Percentiles rank a stretch among this genome's conserved stretches.
Conservation (phyloP, 2,888 invertebrate genomes). For the Hyles lineata region DNA sequence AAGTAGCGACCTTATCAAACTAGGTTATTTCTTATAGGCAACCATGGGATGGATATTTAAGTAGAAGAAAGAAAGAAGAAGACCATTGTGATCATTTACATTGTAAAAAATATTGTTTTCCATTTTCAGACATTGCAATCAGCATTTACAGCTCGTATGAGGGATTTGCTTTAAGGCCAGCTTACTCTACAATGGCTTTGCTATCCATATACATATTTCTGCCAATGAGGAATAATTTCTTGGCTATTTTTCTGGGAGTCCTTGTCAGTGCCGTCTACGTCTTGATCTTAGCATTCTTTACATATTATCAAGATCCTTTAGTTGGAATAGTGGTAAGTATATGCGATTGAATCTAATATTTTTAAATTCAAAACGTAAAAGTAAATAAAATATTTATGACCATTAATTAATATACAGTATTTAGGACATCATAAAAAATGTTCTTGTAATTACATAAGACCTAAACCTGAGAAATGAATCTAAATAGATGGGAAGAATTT, state of each 20-base stretch:
- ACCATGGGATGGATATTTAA: too few relatives aligned
- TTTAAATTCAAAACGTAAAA: too few relatives aligned
- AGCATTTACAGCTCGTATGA: conserved; percentile 86
- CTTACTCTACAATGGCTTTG: conserved; percentile 89
- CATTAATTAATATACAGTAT: too few relatives aligned
- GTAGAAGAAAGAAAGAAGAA: too few relatives aligned
- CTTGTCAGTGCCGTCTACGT: conserved; percentile 88
- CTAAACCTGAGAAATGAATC: too few relatives aligned
- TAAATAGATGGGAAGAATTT: too few relatives aligned
- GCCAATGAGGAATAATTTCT: conserved; percentile 89
- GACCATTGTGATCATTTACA: too few relatives aligned
- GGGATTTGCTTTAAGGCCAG: conserved; percentile 86
- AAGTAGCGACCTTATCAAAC: too few relatives aligned
- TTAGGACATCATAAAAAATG: too few relatives aligned
- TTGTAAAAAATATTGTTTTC: background rate
- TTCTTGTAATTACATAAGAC: too few relatives aligned
- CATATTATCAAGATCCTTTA: conserved; percentile 63
- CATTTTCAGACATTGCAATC: conserved; percentile 85
- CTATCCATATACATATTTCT: conserved; percentile 93
- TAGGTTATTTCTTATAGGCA: too few relatives aligned
- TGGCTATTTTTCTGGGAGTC: conserved; percentile 88
- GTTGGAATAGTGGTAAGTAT: conserved; percentile 68
- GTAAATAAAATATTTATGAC: too few relatives aligned
- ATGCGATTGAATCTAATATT: background rate
- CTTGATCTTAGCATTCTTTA: conserved; percentile 68